Evolutionary conservation across 2,113 vertebrate genomes (phyloP).

Genomic region (Misgurnus mizolepis): DNA sequence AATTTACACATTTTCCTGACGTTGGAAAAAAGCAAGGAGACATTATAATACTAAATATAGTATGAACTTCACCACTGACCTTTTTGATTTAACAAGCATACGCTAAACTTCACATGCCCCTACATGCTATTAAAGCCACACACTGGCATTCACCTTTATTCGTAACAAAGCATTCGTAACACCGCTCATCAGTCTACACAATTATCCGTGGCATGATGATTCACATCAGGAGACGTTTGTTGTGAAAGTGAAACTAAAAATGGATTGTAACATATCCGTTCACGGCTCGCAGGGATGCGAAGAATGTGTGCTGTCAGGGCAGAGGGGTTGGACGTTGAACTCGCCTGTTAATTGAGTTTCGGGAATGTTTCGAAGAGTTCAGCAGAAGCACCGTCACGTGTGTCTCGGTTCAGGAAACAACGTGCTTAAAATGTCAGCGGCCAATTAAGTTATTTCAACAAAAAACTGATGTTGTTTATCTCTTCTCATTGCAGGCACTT

Average conservation of each 20-base stretch:
- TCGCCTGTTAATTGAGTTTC: conserved; percentile 58
- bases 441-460: conserved; percentile 10
- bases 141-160: conserved; percentile 23
- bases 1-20: neutral
- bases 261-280: conserved; percentile 60
- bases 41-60: conserved; percentile 17
- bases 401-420: neutral
- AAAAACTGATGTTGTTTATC: conserved; percentile 38
- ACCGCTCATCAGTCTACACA: conserved; percentile 46
- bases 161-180: neutral
- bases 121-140: neutral
- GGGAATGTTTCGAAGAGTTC: conserved; percentile 54
- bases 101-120: neutral
- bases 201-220: conserved; percentile 53
- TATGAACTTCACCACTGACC: conserved; percentile 25
- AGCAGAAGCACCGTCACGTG: conserved; percentile 31
- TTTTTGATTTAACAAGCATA: conserved; percentile 17
- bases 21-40: conserved; percentile 1
- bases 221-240: conserved; percentile 46
- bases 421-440: neutral
- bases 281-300: conserved; percentile 40
- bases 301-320: conserved; percentile 39
- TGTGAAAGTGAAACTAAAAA: conserved; percentile 68
- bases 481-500: conserved; percentile 76
- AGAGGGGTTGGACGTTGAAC: conserved; percentile 2